Base-by-base conservation (phyloP, 2,888 invertebrate species). In the Drosophila paramelanica region DNA sequence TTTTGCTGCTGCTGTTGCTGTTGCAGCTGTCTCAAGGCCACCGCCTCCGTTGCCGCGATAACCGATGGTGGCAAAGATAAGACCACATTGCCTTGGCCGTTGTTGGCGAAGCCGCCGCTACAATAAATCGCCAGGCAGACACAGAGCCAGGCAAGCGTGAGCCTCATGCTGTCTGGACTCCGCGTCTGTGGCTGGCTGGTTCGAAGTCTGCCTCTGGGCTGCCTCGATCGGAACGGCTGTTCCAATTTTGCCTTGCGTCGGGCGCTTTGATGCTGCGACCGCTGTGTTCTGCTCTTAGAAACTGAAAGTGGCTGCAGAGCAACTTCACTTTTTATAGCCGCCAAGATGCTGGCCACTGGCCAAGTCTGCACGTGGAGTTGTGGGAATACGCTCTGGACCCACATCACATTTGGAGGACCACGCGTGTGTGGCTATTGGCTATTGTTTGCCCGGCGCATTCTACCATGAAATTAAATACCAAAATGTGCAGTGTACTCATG, bases 1-100 rank as follows among this genome's bases (percentile, higher is more conserved):
- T 56, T 57, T n/a, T 57, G 71, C 7, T 66, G 68, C 47, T 64
- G 78, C 55, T 57, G 59, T 23, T 55, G 67, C 36, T 55, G 57
- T n/a, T 68, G 73, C 25, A 65, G 73, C 66, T 74, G 81, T 78
- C 80, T 78, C 82, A 82, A 86, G 88, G 90, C 88, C 88, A 88
- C 90, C 82, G 85, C 84, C 68, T 82, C 81, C 58, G 86, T 75
- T 31, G 85, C 85, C 42, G 83, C 83, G 90, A 91, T 91, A 90
- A 90, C 85, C 89, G 91, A 91, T 91, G 89, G 91, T 90, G 91
- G 89, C 83, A 89, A 86, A 89, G 91, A 91, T 91, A 91, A 85
- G 66, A 86, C 90, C 68, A 82, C 80, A 56, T 83, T 86, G 82
- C 83, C 73, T 14, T 67, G 81, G 52, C 86, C 79, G 60, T 81